Evolutionary conservation across 2,797 vertebrate genomes (phyloP), one percentile per base, ranked within the genome.

Genomic region (Sebastes iracundus): DNA sequence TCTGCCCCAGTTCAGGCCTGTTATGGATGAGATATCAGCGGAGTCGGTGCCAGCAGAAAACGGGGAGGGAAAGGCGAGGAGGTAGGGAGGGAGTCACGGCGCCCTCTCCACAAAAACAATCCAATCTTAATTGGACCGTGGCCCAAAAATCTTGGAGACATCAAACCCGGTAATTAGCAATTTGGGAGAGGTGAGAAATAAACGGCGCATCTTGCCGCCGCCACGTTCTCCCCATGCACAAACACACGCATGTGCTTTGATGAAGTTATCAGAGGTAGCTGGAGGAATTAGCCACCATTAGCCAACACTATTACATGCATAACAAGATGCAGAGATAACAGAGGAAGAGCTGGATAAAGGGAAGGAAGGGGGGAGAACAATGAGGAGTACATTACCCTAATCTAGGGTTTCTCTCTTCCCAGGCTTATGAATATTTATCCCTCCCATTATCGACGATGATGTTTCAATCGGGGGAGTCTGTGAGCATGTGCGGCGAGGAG

Each of bases 401-500:
- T 94, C 90, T 89, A 81, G 84, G 84, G 81, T 83, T 92, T 88
- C 76, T 87, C 80, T 84, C 73, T 77, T 81, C 78, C 80, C 87
- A 80, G 85, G 64, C 90, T 91, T 89, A 94, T 94, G 92, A 94
- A 95, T 94, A 95, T 95, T 91, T 93, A 94, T 94, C 81, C 78
- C 71, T 71, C 86, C 88, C 83, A 89, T 94, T 91, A 89, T 74
- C 23, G 75, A 63, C 76, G 65, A 90, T 93, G 90, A 93, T 92
- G 88, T 93, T 93, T 95, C 91, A 94, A 91, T 94, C 89, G 75
- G 77, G 80, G 86, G 72, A 64, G 22, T 35, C 75, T 87, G 77
- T 89, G 81, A 90, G 83, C 80, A 79, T 83, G 87, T 90, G 83
- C 79, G 23, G 58, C 59, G 28, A 76, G 58, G 60, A 79, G 75